Conservation (phyloP, 2,888 invertebrate species). For the Pediacus dermestoides region DNA sequence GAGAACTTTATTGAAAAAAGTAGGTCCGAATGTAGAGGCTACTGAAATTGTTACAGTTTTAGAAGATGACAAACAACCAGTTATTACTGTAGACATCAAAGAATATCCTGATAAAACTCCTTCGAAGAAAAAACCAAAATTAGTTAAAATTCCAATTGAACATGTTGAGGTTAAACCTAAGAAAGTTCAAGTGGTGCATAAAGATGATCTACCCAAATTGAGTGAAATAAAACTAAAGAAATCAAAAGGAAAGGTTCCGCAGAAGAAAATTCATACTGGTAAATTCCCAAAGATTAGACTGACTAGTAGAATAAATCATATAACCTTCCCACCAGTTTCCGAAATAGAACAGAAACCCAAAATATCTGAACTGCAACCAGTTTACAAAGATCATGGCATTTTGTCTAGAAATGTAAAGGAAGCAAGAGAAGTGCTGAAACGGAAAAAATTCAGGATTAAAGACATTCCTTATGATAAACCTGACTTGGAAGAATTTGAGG, state of each 20-base stretch:
- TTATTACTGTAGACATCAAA: slow-evolving; percentile 33
- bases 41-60: slow-evolving; percentile 40
- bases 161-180: slow-evolving; percentile 31
- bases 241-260: slow-evolving; percentile 33
- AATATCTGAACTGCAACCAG: slow-evolving; percentile 40
- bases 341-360: slow-evolving; percentile 39
- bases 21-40: slow-evolving; percentile 39
- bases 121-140: slow-evolving; percentile 28
- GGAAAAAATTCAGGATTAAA: slow-evolving; percentile 43
- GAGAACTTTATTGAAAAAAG: slow-evolving; percentile 37
- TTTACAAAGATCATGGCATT: slow-evolving; percentile 43
- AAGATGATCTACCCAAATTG: slow-evolving; percentile 47
- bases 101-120: slow-evolving; percentile 25
- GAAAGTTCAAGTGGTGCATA: slow-evolving; percentile 26
- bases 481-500: slow-evolving; percentile 49
- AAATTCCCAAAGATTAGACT: slow-evolving; percentile 63
- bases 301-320: slow-evolving; percentile 63
- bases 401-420: slow-evolving; percentile 52
- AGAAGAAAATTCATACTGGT: slow-evolving; percentile 38
- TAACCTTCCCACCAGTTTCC: slow-evolving; percentile 46
- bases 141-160: slow-evolving; percentile 35
- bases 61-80: slow-evolving; percentile 38
- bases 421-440: slow-evolving; percentile 41
- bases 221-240: slow-evolving; percentile 62
- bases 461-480: slow-evolving; percentile 43